Base-by-base conservation (phyloP, 2,113 vertebrate genomes). In the Xyliphius kryptos region DNA sequence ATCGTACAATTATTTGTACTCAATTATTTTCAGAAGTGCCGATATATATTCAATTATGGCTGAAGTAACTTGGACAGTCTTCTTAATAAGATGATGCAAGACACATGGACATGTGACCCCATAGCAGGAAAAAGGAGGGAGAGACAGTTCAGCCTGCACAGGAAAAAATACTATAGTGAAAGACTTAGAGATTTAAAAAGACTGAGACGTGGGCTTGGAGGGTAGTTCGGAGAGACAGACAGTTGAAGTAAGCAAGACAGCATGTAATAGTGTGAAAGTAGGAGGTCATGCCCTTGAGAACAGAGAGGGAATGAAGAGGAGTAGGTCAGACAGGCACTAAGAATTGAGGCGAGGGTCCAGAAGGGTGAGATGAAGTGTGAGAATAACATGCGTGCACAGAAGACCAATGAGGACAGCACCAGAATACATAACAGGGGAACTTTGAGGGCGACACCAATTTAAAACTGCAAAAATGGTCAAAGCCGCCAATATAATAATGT, bases 201-300 rank as follows among this genome's bases (percentile, higher is more conserved):
- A 32, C 26, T 32, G 44, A 7, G 13, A 15, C 2, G 17, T 26
- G 2, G 43, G 9, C 48, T 32, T 40, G 12, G 26, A 52, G 60
- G 21, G 44, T 50, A 54, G 20, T 11, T 40, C 9, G 8, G 52
- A 20, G 19, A 55, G 44, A 41, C 15, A 37, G 43, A 41, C 17
- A n/a, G 22, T 26, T 13, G 37, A 32, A 46, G 58, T 22, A 12
- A 19, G 54, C 37, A 38, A 63, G 50, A 36, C 51, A 44, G 51
- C 16, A 14, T 55, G 61, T 64, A 64, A 64, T 64, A 55, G 61
- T 38, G 16, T 43, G 55, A 58, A 55, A 43, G 37, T 44, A 22
- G 32, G 56, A 37, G 47, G 65, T 67, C 56, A 13, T 60, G 65
- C 49, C 65, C 65, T 60, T 67, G 56, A 21, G 55, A 46, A 59